Base-by-base conservation (phyloP, 1,140 invertebrate genomes). In the Drosophila oshimai region DNA sequence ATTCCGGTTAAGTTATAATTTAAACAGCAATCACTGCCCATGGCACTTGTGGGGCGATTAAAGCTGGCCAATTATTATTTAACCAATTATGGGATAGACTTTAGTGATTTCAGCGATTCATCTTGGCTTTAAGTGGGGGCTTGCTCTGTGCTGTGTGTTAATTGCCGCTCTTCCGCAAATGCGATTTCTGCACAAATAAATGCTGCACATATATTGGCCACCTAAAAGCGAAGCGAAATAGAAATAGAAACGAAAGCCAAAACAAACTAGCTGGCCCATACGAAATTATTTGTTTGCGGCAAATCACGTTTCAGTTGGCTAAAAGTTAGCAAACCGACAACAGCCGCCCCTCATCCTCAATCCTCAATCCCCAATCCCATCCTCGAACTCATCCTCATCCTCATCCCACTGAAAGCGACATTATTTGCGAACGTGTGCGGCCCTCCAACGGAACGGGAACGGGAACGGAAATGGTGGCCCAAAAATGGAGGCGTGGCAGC, bases 251-350 rank as follows among this genome's bases (percentile, higher is more conserved):
- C n/a, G 24, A 26, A 67, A 24, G 31, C 39, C 28, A 62, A 46
- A 50, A 71, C 67, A 71, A 71, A 60, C 68, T 71, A 26, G 22
- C 29, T 29, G 28, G 41, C 49, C 41, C 36, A 42, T 47, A 49
- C 44, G 60, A 72, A 72, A 72, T 72, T 72, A 72, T 72, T 72
- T 72, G 69, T 72, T 72, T 72, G 68, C 58, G 68, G 68, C 69
- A 72, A 72, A 72, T 72, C 69, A 72, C 69, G 69, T 72, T 72
- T 71, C 68, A 72, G 45, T 62, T 72, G 69, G 67, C 69, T 61
- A 72, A 72, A 72, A 72, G 69, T 72, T 72, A 62, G 54, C 68
- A 57, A 70, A 72, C 67, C 69, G 67, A 61, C 69, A 72, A 51
- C 69, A 61, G 69, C 55, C 45, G 33, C 53, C 29, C 41, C 55